Evolutionary conservation across 92 coral and sea anemone genomes (phyloP).

Genomic region (Porites divaricata): DNA sequence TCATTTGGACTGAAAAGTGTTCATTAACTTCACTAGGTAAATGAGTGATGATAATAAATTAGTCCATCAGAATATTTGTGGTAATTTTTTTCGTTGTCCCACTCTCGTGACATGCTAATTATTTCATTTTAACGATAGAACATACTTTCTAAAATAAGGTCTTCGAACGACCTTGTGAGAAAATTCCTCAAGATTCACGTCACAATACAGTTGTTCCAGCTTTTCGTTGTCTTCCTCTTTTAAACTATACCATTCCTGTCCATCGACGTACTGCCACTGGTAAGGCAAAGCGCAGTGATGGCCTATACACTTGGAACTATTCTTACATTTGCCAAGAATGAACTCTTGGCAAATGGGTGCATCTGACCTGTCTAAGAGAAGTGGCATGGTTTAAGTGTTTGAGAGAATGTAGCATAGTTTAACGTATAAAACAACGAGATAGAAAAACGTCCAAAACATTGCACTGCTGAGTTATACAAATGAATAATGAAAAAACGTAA

Average conservation of each 20-base stretch:
- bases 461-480: no score
- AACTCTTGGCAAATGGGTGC: constrained; percentile 66
- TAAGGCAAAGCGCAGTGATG: constrained; percentile 76
- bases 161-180: background rate
- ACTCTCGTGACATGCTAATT: no score
- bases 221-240: constrained; percentile 55
- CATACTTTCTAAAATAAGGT: background rate
- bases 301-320: constrained; percentile 51
- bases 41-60: no score
- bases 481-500: no score
- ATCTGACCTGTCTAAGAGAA: constrained; percentile 15
- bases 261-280: constrained; percentile 70
- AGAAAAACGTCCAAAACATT: no score
- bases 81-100: no score
- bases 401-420: no score
- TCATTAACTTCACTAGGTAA: no score
- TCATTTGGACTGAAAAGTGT: no score
- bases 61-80: no score
- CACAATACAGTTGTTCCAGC: constrained; percentile 77
- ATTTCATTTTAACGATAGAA: no score
- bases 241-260: constrained; percentile 56
- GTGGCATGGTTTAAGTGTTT: constrained; percentile 27
- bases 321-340: constrained; percentile 63
- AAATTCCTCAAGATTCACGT: constrained; percentile 34
- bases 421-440: no score